These are phyloP conservation scores for Cyrtodaria siliqua DNA, from an alignment of 2,888 invertebrate species.

Conservation along the genomic window DNA sequence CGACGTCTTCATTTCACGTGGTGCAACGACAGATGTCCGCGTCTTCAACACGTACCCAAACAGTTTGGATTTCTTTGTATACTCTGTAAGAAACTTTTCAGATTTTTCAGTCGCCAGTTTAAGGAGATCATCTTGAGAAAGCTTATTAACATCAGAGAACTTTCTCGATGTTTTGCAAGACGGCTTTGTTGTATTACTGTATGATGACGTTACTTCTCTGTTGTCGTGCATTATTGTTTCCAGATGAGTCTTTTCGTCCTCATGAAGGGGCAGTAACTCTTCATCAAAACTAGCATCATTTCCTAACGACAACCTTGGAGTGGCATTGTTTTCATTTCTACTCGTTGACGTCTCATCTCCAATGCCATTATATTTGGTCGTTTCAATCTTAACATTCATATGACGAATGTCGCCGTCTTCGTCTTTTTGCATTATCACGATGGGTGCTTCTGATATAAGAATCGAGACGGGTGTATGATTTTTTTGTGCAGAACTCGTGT, in stretches of 20 bases:
- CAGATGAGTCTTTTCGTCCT: not conserved
- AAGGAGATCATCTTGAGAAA: slow-evolving; percentile 8
- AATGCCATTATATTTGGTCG: not conserved
- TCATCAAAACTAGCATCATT: not conserved
- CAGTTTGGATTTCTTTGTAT: slow-evolving; percentile 56
- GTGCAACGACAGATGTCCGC: slow-evolving; percentile 10
- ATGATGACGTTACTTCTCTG: not conserved
- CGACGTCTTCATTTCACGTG: slow-evolving; percentile 22
- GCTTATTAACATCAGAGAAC: no score
- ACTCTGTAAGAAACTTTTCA: slow-evolving; percentile 49
- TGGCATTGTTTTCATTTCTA: not conserved
- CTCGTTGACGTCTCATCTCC: not conserved
- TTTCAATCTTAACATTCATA: not conserved
- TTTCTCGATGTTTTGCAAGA: no score
- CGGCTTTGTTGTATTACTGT: not conserved
- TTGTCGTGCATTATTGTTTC: not conserved
- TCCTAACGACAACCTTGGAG: not conserved
- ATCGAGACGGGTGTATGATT: no score
- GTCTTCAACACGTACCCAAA: slow-evolving; percentile 58
- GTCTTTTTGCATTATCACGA: no score
- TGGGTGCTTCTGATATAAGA: no score
- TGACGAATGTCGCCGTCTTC: not conserved
- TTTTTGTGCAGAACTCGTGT: no score
- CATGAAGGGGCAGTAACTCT: slow-evolving; percentile 1
- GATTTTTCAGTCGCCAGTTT: slow-evolving; percentile 28